phyloP scores from a whole-genome alignment of 2,113 vertebrate genomes.

The Strigops habroptila region DNA sequence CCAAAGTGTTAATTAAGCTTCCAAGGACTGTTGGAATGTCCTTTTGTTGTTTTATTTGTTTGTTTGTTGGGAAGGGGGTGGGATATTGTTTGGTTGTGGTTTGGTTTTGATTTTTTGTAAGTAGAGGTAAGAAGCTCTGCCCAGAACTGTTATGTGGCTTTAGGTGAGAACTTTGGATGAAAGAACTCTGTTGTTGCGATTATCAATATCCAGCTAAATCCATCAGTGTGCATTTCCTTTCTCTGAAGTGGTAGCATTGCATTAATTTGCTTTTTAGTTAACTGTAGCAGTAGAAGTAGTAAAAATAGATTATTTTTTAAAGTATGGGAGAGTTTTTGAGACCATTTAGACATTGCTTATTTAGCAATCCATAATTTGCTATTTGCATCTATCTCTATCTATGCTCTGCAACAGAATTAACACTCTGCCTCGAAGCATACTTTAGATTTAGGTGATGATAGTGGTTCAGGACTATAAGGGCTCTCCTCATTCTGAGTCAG shows the following conservation, averaged over 20 bases:
- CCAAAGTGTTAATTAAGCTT: neutral
- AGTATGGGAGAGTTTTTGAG: neutral
- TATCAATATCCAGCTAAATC: neutral
- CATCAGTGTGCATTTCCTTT: neutral
- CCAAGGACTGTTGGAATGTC: neutral
- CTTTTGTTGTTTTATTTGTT: neutral
- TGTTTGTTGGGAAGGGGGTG: accelerated
- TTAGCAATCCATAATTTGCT: neutral
- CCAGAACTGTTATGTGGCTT: neutral
- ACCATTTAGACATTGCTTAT: neutral
- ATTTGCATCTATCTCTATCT: neutral
- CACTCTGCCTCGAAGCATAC: accelerated
- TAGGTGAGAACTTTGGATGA: neutral
- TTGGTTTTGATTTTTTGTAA: neutral
- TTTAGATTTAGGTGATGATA: neutral
- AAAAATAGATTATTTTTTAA: conserved; percentile 13
- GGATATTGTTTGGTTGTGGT: neutral
- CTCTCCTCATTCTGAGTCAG: neutral
- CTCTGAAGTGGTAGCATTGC: neutral
- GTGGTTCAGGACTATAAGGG: neutral
- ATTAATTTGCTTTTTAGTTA: neutral
- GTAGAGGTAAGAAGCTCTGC: neutral
- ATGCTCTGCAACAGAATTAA: neutral
- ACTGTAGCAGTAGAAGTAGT: neutral
- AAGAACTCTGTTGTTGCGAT: neutral